Base-by-base conservation (phyloP, 2,888 invertebrate genomes). In the Hyppa rectilinea region DNA sequence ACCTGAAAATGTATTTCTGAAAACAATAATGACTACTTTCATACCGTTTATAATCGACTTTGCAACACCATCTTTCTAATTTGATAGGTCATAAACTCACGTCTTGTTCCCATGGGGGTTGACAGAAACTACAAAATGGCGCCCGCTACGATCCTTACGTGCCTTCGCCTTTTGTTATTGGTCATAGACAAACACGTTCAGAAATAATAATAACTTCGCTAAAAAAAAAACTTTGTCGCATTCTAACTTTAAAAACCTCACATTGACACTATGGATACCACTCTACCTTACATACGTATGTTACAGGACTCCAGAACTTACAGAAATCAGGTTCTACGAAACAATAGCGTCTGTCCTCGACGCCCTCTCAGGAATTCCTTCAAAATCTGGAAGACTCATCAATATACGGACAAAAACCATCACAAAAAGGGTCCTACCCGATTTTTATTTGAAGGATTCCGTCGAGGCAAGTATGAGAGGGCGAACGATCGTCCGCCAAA, bases 371-470 rank as follows among this genome's bases (percentile, higher is more conserved):
- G 90, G 92, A 93, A 95, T 95, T 92, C 92, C 92, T 91, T 92
- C 94, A 93, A 93, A 92, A 88, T 88, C 90, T 89, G 89, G 89
- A 89, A 88, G 89, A 85, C 92, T 91, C 94, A 94, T 95, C 95
- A 93, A 94, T 94, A 94, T 92, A 89, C 91, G 87, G 85, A 88
- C 93, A 95, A 95, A 95, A 95, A 95, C 90, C 85, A 45, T 70
- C 81, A 88, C 94, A 95, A 95, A 95, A 95, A 95, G 89, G 80
- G 83, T 82, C 85, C 88, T 84, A 87, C 88, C 88, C 86, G 92
- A 95, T 95, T 95, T 94, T 95, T 95, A 93, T 95, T 95, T 94
- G 93, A 95, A 91, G 93, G 95, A 95, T 94, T 95, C 93, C 93
- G 88, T 89, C 88, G 88, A 89, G 89, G 88, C 89, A 91, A 93